Base-by-base conservation (phyloP, 2,113 vertebrate genomes). In the Xenus cinereus region DNA sequence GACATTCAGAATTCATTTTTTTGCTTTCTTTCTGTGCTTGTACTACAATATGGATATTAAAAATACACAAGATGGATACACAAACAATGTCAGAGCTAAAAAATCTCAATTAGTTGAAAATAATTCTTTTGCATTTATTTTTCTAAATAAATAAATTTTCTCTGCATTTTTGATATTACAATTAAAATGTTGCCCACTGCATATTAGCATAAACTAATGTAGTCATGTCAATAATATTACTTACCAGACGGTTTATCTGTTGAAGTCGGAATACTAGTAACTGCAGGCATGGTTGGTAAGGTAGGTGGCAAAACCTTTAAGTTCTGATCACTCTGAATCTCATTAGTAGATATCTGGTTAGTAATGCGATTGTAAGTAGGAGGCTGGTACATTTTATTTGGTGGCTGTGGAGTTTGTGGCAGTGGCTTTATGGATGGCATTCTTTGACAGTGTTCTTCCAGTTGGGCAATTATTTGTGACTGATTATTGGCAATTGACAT, bases 241-340 rank as follows among this genome's bases (percentile, higher is more conserved):
- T 99, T 97, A 99, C 99, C 99, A 43, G 99, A 99, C 7, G 99
- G 99, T 90, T 99, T 99, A 97, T 99, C 98, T 9, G 99, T 99
- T 88, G 99, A 99, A 54, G 98, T 99, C 1, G 99, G 98, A 89
- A 98, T 98, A 84, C 99, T 99, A 35, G 99, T 99, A 86, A 99
- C 98, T 30, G 98, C 89, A 39, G 99, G 99, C 99, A 99, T 99
- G 14, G 99, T 99, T 76, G 99, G 99, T 87, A 99, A 97, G 27
- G 98, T 96, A 14, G 98, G 98, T 15, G 98, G 98, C 33, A 98
- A 97, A 93, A 97, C 98, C 96, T 99, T 99, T 72, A 99, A 97
- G 91, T 99, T 99, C 97, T 99, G 99, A 95, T 99, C 99, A 28
- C 99, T 99, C 95, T 99, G 99, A 96, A 99, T 99, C 98, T 99